Conservation (phyloP, 2,113 vertebrate species). For the Xiphophorus hellerii region DNA sequence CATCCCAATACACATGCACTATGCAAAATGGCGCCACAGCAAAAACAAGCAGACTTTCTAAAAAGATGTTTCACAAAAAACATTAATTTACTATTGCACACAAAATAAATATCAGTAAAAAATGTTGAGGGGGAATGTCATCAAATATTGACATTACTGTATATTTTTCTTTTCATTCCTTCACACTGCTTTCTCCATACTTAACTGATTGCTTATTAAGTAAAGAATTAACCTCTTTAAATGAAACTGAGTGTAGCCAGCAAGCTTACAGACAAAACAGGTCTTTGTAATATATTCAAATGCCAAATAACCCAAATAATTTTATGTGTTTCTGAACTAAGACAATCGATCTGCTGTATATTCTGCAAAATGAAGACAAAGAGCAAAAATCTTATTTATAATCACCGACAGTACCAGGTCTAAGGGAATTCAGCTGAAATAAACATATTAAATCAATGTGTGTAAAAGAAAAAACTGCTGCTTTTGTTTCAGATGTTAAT, state of each 20-base stretch:
- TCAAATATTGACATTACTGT: not conserved
- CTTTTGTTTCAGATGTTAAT: constrained; percentile 87
- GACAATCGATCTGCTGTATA: too few relatives aligned
- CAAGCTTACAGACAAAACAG: not conserved
- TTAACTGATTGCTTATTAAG: not conserved
- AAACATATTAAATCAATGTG: not conserved
- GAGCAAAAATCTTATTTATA: not conserved
- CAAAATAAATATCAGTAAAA: not conserved
- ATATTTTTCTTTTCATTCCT: not conserved
- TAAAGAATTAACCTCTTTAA: not conserved
- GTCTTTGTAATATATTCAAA: too few relatives aligned
- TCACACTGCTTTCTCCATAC: not conserved
- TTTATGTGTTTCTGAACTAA: too few relatives aligned
- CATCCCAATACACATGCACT: not conserved
- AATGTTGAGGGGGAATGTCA: not conserved
- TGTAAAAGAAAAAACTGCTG: constrained; percentile 19
- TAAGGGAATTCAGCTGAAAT: not conserved
- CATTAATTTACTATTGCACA: not conserved
- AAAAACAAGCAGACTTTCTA: not conserved
- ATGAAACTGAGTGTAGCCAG: not conserved
- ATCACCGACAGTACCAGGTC: not conserved
- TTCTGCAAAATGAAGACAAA: not conserved
- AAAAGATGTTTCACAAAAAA: not conserved
- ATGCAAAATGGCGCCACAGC: not conserved
- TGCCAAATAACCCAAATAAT: not conserved